These are phyloP conservation scores for Chloroceryle amazona DNA, from an alignment of 2,797 vertebrate genomes.

Conservation along the genomic window DNA sequence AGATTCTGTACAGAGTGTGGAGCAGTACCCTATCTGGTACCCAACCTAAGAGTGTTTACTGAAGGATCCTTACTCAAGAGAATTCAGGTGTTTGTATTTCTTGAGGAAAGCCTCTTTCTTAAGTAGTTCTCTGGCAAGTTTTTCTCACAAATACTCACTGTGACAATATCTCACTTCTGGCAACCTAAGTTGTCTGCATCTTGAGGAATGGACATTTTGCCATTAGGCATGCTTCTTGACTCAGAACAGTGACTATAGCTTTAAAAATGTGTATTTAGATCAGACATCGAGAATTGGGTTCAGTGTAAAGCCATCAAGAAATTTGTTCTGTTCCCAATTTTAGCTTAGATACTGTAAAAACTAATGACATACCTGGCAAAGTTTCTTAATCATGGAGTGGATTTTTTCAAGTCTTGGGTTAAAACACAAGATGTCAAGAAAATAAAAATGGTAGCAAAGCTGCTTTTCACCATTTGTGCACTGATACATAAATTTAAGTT, in stretches of 20 bases:
- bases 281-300: background rate
- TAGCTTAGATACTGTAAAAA: background rate
- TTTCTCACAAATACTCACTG: background rate
- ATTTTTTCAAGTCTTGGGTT: background rate
- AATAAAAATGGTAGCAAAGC: background rate
- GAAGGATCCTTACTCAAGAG: background rate
- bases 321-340: background rate
- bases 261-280: background rate
- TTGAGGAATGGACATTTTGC: background rate
- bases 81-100: background rate
- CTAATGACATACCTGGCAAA: accelerated
- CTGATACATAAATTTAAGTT: background rate
- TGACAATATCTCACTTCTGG: accelerated
- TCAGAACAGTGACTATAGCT: background rate
- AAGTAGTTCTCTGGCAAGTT: background rate
- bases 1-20: background rate
- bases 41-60: background rate
- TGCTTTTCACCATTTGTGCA: background rate
- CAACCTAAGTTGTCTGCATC: background rate
- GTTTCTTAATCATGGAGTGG: background rate
- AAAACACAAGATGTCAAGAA: background rate
- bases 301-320: background rate
- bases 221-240: background rate
- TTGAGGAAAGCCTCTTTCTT: background rate
- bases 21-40: background rate